These are phyloP conservation scores for Colletes gigas DNA, from an alignment of 1,140 invertebrate genomes.

Conservation along the genomic window DNA sequence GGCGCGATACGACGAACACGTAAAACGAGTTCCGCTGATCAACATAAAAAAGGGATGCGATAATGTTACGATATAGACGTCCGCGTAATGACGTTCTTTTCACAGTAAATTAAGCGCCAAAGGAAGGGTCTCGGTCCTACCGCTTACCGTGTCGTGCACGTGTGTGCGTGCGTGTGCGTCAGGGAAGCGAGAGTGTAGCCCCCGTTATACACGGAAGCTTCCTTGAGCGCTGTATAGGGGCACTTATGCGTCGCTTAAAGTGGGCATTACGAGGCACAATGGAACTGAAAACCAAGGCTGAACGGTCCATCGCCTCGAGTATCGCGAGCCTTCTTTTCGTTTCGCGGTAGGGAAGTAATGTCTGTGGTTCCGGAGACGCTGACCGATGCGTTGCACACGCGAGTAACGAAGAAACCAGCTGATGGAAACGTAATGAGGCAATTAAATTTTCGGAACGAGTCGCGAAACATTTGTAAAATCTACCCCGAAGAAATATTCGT, in stretches of 20 bases:
- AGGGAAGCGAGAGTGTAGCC: constrained; percentile 19
- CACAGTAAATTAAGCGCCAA: constrained; percentile 65
- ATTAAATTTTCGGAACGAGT: too few relatives aligned
- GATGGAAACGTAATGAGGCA: too few relatives aligned
- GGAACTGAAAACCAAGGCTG: constrained; percentile 44
- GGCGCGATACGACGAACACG: not conserved
- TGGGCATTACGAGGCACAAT: constrained; percentile 63
- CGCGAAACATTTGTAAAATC: too few relatives aligned
- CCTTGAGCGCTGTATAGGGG: constrained; percentile 48
- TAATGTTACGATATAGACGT: constrained; percentile 40
- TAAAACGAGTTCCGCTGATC: constrained; percentile 15
- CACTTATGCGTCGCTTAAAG: constrained; percentile 64
- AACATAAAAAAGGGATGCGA: constrained; percentile 18
- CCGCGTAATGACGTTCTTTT: constrained; percentile 55
- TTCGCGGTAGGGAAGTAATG: not conserved
- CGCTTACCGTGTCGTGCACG: not conserved
- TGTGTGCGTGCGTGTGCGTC: not conserved
- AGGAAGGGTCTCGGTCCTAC: constrained; percentile 35
- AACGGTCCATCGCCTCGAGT: constrained; percentile 22
- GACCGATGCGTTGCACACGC: not conserved
- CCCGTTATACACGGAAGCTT: constrained; percentile 31
- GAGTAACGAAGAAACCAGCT: too few relatives aligned
- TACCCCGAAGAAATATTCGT: too few relatives aligned
- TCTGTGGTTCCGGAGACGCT: not conserved
- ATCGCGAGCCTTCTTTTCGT: not conserved